Percentiles rank a stretch among this genome's conserved stretches.
phyloP scores from a whole-genome alignment of 1,140 invertebrate genomes.

The Lineus longissimus region DNA sequence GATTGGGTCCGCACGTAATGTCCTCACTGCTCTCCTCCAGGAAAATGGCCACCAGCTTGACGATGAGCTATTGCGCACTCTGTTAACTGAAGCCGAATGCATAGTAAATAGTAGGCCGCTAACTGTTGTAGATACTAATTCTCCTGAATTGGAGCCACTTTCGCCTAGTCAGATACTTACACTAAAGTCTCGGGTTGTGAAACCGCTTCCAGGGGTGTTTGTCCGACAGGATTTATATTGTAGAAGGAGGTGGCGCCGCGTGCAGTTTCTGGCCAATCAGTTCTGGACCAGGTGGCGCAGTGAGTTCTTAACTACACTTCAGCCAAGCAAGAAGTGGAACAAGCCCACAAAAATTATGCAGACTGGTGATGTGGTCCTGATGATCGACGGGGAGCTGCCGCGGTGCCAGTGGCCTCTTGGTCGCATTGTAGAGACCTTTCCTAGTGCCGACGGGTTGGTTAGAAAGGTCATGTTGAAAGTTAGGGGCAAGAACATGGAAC shows the following conservation, averaged over 20 bases:
- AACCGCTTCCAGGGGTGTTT: no score
- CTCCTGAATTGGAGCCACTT: conserved; percentile 14
- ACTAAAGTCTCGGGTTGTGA: no score
- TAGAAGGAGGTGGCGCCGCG: conserved; percentile 13
- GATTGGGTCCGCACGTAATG: conserved; percentile 15
- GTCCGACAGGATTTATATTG: conserved; percentile 2
- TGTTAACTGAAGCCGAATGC: conserved; percentile 13
- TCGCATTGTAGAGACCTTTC: conserved; percentile 2
- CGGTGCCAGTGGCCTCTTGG: conserved; percentile 20
- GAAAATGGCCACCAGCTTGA: neutral
- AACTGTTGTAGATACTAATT: conserved; percentile 3
- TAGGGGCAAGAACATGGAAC: no score
- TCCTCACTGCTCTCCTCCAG: conserved; percentile 1
- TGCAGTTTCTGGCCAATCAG: no score
- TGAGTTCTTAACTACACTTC: conserved; percentile 10
- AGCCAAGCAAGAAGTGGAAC: neutral
- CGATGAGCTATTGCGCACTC: conserved; percentile 11
- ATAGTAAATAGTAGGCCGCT: conserved; percentile 11
- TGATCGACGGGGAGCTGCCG: neutral
- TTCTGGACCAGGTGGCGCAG: conserved; percentile 21
- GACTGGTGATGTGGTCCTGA: conserved; percentile 16
- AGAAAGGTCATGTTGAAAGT: conserved; percentile 10
- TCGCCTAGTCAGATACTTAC: conserved; percentile 20
- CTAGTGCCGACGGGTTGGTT: conserved; percentile 12
- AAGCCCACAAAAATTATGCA: conserved; percentile 3